Percentiles rank a stretch among this genome's conserved stretches.
Evolutionary conservation across 2,113 vertebrate species (phyloP).

Genomic region (Dipodomys spectabilis): DNA sequence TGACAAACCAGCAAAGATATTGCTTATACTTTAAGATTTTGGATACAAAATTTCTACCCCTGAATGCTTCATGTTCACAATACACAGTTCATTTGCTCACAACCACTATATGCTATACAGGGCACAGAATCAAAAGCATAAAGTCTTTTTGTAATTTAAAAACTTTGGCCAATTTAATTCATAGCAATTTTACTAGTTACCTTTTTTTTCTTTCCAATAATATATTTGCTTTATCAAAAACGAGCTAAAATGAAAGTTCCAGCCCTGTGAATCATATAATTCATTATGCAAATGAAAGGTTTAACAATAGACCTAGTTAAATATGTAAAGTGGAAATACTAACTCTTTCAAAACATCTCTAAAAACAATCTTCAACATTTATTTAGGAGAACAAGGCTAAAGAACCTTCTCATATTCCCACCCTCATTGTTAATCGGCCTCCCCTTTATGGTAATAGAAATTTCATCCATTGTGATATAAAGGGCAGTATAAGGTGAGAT

Average conservation of each 20-base stretch:
- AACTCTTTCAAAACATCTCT: slow-evolving; percentile 72
- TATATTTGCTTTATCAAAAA: slow-evolving; percentile 67
- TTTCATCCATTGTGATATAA: slow-evolving; percentile 45
- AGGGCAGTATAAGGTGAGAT: slow-evolving; percentile 15
- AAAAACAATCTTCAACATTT: slow-evolving; percentile 54
- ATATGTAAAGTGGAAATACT: slow-evolving; percentile 74
- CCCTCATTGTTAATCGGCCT: neutral
- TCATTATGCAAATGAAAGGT: slow-evolving; percentile 71
- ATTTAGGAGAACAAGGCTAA: slow-evolving; percentile 50
- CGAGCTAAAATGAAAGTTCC: slow-evolving; percentile 82
- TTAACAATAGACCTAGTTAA: slow-evolving; percentile 59
- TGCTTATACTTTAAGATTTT: slow-evolving; percentile 71
- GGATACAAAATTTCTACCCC: slow-evolving; percentile 89
- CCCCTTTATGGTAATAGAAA: neutral
- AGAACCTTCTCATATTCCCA: slow-evolving; percentile 7
- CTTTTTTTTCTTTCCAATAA: slow-evolving; percentile 72
- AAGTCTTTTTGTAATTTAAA: slow-evolving; percentile 39
- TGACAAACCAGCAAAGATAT: slow-evolving; percentile 63
- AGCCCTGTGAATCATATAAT: slow-evolving; percentile 84
- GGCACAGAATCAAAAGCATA: slow-evolving; percentile 83
- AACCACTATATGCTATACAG: slow-evolving; percentile 83
- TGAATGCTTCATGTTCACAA: slow-evolving; percentile 84
- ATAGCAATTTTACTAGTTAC: slow-evolving; percentile 61
- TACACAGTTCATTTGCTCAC: slow-evolving; percentile 80
- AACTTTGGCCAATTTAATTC: slow-evolving; percentile 68